These are phyloP conservation scores for Dreissena polymorpha DNA, from an alignment of 1,140 invertebrate genomes.

Conservation along the genomic window DNA sequence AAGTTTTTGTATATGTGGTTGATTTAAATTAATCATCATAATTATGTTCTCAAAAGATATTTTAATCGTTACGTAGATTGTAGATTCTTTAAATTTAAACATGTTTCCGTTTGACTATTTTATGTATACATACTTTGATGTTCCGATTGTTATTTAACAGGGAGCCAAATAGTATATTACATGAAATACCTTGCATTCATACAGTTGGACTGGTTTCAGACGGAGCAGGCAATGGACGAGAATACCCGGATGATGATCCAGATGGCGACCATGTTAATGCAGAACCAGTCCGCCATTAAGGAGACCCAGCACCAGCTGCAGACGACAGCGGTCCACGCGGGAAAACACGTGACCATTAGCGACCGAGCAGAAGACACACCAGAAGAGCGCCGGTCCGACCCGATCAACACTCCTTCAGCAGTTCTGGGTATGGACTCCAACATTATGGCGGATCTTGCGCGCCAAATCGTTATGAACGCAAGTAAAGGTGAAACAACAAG, in stretches of 20 bases:
- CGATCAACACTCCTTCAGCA: neutral
- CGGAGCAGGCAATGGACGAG: slow-evolving; percentile 35
- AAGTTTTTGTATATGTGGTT: no score
- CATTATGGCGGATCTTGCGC: slow-evolving; percentile 47
- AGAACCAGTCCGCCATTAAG: slow-evolving; percentile 51
- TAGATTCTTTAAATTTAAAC: neutral
- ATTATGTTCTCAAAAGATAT: no score
- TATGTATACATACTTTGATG: neutral
- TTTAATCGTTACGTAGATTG: neutral
- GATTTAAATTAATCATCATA: no score
- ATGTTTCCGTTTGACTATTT: neutral
- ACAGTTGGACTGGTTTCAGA: neutral
- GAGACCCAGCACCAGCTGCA: slow-evolving; percentile 33
- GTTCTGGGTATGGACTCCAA: slow-evolving; percentile 35
- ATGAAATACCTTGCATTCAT: neutral
- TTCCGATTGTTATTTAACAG: neutral
- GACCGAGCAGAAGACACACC: neutral
- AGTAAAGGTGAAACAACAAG: slow-evolving; percentile 2
- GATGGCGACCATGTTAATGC: slow-evolving; percentile 50
- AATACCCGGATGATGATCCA: slow-evolving; percentile 55
- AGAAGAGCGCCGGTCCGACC: neutral
- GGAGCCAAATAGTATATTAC: no score
- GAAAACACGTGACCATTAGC: neutral
- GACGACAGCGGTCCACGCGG: neutral
- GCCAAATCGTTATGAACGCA: slow-evolving; percentile 47